phyloP scores from a whole-genome alignment of 2,888 invertebrate genomes.

The Leptopilina drosophilae region DNA sequence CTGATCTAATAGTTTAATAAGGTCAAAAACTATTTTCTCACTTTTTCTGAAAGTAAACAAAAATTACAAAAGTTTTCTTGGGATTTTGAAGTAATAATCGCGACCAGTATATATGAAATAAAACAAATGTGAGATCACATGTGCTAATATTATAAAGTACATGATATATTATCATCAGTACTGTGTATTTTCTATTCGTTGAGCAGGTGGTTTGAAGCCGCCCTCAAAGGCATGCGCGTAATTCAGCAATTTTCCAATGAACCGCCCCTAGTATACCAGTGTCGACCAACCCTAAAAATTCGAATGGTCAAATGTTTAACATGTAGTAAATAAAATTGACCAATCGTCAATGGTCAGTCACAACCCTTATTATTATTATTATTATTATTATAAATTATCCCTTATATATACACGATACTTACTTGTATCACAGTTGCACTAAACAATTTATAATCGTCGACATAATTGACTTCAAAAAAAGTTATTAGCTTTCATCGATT shows the following conservation, averaged over 20 bases:
- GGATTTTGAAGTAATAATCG: neutral
- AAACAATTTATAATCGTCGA: constrained; percentile 14
- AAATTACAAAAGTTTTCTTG: no score
- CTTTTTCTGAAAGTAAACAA: no score
- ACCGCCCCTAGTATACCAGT: constrained; percentile 31
- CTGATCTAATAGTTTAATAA: no score
- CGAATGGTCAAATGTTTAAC: constrained; percentile 11
- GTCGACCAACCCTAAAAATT: constrained; percentile 25
- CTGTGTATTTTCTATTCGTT: constrained; percentile 27
- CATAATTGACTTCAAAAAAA: constrained; percentile 28
- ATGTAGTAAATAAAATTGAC: constrained; percentile 11
- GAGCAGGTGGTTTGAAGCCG: constrained; percentile 26
- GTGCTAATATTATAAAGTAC: constrained; percentile 10
- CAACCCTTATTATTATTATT: neutral
- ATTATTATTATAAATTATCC: neutral
- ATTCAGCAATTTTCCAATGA: neutral
- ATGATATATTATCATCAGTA: constrained; percentile 5
- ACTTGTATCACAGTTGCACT: constrained; percentile 16
- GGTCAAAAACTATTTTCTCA: no score
- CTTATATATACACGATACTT: constrained; percentile 27
- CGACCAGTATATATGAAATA: neutral
- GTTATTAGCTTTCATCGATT: constrained; percentile 29
- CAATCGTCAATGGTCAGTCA: constrained; percentile 7
- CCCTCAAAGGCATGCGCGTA: constrained; percentile 38
- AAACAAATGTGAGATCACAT: constrained; percentile 31